Percentiles rank a stretch among this genome's conserved stretches.
These are phyloP conservation scores for Andrena praecox DNA, from an alignment of 2,888 invertebrate genomes.

Conservation along the genomic window DNA sequence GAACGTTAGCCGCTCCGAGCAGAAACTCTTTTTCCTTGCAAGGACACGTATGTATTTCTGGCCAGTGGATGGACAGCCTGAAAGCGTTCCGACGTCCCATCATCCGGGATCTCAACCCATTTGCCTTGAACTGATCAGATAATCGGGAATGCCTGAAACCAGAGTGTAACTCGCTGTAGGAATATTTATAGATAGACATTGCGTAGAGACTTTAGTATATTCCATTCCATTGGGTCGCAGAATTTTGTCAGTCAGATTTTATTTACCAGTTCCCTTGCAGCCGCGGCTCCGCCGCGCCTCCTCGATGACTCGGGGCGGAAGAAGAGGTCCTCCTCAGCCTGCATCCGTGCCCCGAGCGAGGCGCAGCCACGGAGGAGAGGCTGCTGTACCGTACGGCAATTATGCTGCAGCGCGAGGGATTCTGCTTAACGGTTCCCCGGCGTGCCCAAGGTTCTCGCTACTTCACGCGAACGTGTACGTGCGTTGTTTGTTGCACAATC, in stretches of 20 bases:
- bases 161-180: no score
- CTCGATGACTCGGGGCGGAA: background rate
- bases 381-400: background rate
- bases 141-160: no score
- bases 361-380: background rate
- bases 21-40: background rate
- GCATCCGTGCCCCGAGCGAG: background rate
- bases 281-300: background rate
- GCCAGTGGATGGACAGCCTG: background rate
- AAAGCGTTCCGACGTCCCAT: background rate
- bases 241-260: no score
- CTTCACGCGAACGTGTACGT: background rate
- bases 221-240: no score
- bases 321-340: background rate
- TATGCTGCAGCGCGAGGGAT: background rate
- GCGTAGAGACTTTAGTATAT: no score
- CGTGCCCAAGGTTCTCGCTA: background rate
- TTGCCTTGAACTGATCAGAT: background rate
- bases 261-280: no score
- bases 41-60: conserved; percentile 17
- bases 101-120: background rate
- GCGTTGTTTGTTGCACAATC: background rate
- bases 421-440: background rate
- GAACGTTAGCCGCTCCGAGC: background rate
- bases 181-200: no score